These are phyloP conservation scores for Oxyruncus cristatus DNA, from an alignment of 2,113 vertebrate species.

Conservation along the genomic window DNA sequence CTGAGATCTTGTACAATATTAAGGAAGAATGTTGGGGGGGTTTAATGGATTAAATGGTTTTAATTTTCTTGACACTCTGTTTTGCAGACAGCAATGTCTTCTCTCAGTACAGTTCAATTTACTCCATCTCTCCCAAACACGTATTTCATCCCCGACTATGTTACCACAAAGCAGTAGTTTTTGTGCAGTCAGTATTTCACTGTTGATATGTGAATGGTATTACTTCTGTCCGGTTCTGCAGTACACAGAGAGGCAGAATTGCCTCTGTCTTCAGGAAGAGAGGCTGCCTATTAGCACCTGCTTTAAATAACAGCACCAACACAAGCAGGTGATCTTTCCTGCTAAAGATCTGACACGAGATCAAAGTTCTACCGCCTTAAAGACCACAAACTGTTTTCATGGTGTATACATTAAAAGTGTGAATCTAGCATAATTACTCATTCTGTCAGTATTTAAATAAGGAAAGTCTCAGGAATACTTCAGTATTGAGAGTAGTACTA, in stretches of 20 bases:
- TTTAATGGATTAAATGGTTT: not conserved
- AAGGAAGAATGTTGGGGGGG: not conserved
- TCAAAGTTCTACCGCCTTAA: not conserved
- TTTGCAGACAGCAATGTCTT: not conserved
- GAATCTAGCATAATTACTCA: not conserved
- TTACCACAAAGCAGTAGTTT: not conserved
- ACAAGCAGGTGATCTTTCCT: not conserved
- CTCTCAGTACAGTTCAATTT: not conserved
- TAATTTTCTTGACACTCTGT: not conserved
- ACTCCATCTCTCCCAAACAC: not conserved
- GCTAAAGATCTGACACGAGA: not conserved
- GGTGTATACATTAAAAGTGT: not conserved
- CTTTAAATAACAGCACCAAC: not conserved
- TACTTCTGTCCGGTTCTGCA: not conserved
- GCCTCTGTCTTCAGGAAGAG: not conserved
- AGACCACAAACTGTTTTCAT: not conserved
- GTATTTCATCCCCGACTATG: not conserved
- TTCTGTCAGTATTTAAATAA: not conserved
- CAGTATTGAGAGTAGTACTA: not conserved
- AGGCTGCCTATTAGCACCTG: not conserved
- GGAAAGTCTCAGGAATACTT: not conserved
- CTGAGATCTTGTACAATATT: not conserved
- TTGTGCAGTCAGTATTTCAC: not conserved
- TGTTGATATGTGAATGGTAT: not conserved
- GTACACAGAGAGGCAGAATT: not conserved